Evolutionary conservation across 2,797 vertebrate genomes (phyloP), one percentile per base, ranked within the genome.

Genomic region (Phoeniculus purpureus): DNA sequence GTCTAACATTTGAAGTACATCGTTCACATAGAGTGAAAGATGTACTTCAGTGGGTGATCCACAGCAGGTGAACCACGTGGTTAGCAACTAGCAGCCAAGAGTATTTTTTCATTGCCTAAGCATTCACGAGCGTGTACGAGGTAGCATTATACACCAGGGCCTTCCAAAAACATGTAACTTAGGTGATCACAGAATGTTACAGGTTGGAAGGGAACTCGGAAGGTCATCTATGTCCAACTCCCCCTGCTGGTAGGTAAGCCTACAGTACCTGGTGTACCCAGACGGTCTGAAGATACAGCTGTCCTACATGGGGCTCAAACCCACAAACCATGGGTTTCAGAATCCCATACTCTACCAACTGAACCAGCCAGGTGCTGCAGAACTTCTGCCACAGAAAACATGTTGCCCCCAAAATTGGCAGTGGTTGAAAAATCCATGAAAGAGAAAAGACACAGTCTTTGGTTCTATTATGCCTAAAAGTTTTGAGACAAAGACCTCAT

Each of bases 1-100:
- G 70, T 21, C 40, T 17, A 76, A 62, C 75, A 80, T 77, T 92
- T 90, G 72, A 88, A 80, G 68, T 58, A 71, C 75, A 72, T 80
- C 72, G 51, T 55, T 85, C 75, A 74, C 72, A 22, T 48, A 77
- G 15, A 68, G 43, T 37, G 37, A 37, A 37, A 37, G 37, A 37
- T 37, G 37, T 47, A 64, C 60, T 85, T 22, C 60, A 67, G 81
- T 3, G 7, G 34, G 47, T 89, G 90, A 82, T 65, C 78, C 90
- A 67, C 78, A 64, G 77, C 14, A 7, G 82, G 74, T 45, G 62
- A 73, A 56, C n/a, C 45, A 19, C 37, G 3, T 3, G 12, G 34
- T 45, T 81, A 66, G 83, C 19, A 32, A 43, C 67, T 68, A 68
- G 48, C 78, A 92, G 15, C 60, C 52, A 1, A 15, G 37, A 75